These are phyloP conservation scores for Actenoides lindsayi DNA, from an alignment of 2,113 vertebrate species.

Conservation along the genomic window DNA sequence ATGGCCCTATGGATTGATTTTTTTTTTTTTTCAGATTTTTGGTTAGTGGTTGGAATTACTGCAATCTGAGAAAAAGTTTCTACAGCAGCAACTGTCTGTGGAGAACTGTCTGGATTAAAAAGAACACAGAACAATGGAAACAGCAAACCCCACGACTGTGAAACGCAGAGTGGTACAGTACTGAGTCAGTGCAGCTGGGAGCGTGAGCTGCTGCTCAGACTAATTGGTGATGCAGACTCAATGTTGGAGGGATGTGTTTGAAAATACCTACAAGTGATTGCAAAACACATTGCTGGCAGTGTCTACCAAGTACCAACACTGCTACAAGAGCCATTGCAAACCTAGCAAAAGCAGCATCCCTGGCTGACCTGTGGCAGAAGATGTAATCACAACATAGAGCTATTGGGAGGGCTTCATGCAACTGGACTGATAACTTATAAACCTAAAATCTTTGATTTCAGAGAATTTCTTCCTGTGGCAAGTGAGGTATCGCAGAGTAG, in stretches of 20 bases:
- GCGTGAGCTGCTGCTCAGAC: background rate
- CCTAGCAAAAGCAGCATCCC: background rate
- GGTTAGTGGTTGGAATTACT: background rate
- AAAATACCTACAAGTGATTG: background rate
- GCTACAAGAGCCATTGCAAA: background rate
- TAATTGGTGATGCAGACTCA: background rate
- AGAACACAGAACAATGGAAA: background rate
- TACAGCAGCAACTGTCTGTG: background rate
- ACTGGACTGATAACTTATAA: background rate
- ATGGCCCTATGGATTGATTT: background rate
- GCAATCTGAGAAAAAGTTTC: background rate
- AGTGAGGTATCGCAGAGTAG: background rate
- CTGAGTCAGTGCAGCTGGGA: background rate
- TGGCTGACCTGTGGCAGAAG: background rate
- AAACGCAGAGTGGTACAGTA: background rate
- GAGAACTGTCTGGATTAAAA: background rate
- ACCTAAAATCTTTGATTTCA: background rate
- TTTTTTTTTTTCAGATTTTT: background rate
- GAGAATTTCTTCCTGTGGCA: background rate
- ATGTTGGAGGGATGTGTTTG: background rate
- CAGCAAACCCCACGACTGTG: background rate
- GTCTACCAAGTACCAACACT: rapidly evolving
- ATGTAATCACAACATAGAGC: background rate
- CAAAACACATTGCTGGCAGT: background rate
- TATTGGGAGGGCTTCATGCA: background rate